Evolutionary conservation across 2,888 invertebrate genomes (phyloP), one percentile per base, ranked within the genome.

Genomic region (Scelioninae gen. 1): DNA sequence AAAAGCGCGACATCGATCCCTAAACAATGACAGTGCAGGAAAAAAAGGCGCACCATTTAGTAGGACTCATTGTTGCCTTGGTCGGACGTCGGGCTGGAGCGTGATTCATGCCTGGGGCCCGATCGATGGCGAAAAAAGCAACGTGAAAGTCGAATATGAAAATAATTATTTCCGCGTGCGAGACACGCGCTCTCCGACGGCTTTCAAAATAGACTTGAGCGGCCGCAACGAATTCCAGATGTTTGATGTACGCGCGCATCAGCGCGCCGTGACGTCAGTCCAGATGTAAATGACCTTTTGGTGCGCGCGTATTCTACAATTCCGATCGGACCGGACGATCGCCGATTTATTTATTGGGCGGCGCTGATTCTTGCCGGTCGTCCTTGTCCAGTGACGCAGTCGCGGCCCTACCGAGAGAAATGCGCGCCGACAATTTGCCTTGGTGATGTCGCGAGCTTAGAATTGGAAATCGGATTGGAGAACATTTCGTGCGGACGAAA

Each of bases 61-160:
- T 51, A 45, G 76, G 66, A 43, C 60, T 77, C 51, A 62, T 66
- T 66, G 77, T 69, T 69, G 47, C 68, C 60, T 76, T 60, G 76
- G 58, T 8, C 23, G 15, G 53, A 38, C 34, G 60, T 32, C n/a
- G n/a, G n/a, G n/a, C n/a, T n/a, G 11, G 62, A 23, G 72, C 60
- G 62, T 74, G 79, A 80, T 80, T 80, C 79, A 66, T 80, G 45
- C 79, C n/a, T n/a, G n/a, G n/a, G 49, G 32, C 29, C 43, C 68
- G 78, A 78, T 78, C 71, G 65, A 71, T 77, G 62, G 47, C 49
- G 65, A 66, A 76, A 77, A 69, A 71, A 66, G 51, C 13, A 11
- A 56, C 79, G 72, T 79, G 79, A 79, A 79, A 72, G 71, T 79
- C 63, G 66, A 71, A 66, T 77, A 77, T 77, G 78, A 78, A 65